phyloP scores from a whole-genome alignment of 1,140 invertebrate genomes.

The Nephila pilipes region DNA sequence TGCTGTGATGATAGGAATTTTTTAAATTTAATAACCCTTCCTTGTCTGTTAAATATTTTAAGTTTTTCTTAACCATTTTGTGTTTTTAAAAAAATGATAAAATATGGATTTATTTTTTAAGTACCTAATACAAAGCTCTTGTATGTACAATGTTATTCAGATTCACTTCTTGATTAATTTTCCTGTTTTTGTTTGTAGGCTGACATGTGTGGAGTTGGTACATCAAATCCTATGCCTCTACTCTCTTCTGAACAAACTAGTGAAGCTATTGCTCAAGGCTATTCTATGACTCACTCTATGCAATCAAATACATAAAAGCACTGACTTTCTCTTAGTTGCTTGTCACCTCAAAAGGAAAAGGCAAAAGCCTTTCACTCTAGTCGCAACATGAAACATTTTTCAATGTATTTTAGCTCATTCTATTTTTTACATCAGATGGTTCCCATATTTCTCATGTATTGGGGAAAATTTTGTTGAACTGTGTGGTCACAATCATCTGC shows the following conservation, averaged over 20 bases:
- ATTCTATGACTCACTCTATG: conserved; percentile 54
- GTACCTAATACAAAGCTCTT: no score
- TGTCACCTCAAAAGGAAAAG: background rate
- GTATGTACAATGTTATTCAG: no score
- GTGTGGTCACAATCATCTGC: no score
- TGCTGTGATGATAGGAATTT: no score
- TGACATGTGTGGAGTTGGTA: conserved; percentile 43
- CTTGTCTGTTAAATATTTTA: no score
- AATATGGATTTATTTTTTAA: no score
- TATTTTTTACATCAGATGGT: background rate
- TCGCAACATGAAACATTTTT: background rate
- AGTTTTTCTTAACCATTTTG: no score
- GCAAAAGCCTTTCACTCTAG: background rate
- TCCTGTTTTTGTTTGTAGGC: background rate
- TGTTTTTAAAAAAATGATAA: no score
- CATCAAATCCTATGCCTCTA: background rate
- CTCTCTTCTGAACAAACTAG: conserved; percentile 65
- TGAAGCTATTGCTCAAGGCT: conserved; percentile 65
- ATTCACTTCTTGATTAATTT: no score
- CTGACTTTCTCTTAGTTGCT: background rate
- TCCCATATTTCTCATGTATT: background rate
- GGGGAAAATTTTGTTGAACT: no score
- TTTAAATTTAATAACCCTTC: no score
- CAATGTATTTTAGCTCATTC: background rate
- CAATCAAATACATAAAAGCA: conserved; percentile 29